Base-by-base conservation (phyloP, 2,888 invertebrate genomes). In the Mesorhabditis spiculigera region DNA sequence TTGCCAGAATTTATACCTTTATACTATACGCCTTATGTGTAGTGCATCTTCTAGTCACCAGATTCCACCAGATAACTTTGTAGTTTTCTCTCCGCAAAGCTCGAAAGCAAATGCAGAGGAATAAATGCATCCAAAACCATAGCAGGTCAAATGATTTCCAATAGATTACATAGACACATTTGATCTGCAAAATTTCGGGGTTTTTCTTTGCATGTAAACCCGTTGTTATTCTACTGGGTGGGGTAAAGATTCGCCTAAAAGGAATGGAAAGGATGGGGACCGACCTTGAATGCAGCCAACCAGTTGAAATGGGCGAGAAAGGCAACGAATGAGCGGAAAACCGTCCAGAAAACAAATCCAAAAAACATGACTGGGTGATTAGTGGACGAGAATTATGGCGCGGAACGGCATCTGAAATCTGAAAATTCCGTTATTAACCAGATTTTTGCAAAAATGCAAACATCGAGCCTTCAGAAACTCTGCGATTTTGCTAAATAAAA, bases 231-330 rank as follows among this genome's bases (percentile, higher is more conserved):
- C 28, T 28, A 28, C 28, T 28, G 28, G 28, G 28, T 28, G 28
- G 28, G 28, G 28, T 28, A 28, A 28, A 28, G 28, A 28, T 28
- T 28, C 28, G 28, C 28, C 28, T 3, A 28, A 28, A 28, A 28
- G 28, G 28, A 28, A 28, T 28, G 28, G 28, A 28, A 28, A 28
- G 28, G 28, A 28, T 28, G 28, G 28, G 28, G 28, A 50, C 58
- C 58, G 58, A 50, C 58, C 58, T 50, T 50, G 58, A 50, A 50
- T 50, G 58, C 58, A 50, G 58, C 58, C 58, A 50, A 50, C 58
- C 58, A 50, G 58, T 50, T 50, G 58, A 50, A 50, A 50, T 50
- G 58, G n/a, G 58, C 58, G 8, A 50, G n/a, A 50, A 50, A 50
- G n/a, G 58, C 58, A 10, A 50, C 8, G 8, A n/a, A 10, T 50